phyloP scores from a whole-genome alignment of 2,113 vertebrate genomes.

The Tympanuchus pallidicinctus region DNA sequence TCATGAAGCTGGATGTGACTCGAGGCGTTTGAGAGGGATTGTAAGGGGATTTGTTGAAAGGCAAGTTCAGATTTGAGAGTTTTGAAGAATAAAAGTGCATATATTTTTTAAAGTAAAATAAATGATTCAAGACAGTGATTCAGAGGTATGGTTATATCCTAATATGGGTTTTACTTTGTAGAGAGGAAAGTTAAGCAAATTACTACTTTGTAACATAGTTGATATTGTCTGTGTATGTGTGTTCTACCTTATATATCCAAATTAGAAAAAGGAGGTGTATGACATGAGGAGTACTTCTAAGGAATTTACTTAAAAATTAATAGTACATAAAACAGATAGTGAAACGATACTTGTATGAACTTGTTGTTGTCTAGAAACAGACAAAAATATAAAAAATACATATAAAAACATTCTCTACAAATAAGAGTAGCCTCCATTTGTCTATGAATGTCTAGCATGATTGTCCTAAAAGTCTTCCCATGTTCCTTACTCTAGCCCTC shows the following conservation, averaged over 20 bases:
- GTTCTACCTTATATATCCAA: not conserved
- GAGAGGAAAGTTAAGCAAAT: not conserved
- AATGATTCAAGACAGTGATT: not conserved
- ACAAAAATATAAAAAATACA: not conserved
- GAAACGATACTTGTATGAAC: not conserved
- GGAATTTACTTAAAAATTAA: not conserved
- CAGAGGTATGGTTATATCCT: not conserved
- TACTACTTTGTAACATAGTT: not conserved
- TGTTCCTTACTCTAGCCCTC: not conserved
- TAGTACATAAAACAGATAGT: not conserved
- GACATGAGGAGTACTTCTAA: not conserved
- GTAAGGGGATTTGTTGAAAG: not conserved
- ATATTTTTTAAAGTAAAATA: not conserved
- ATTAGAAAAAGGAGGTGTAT: not conserved
- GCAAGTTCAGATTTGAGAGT: not conserved
- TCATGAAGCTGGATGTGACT: not conserved
- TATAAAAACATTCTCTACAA: not conserved
- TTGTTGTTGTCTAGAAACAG: not conserved
- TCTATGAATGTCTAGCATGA: not conserved
- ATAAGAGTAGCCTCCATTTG: fast-evolving
- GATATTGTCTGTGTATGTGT: not conserved
- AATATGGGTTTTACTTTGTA: not conserved
- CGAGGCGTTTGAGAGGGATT: not conserved
- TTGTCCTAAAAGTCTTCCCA: not conserved
- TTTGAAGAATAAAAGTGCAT: not conserved